A percentile compares a stretch with the other conserved stretches of the same genome.
phyloP scores from a whole-genome alignment of 2,888 invertebrate genomes.

The Tyria jacobaeae region DNA sequence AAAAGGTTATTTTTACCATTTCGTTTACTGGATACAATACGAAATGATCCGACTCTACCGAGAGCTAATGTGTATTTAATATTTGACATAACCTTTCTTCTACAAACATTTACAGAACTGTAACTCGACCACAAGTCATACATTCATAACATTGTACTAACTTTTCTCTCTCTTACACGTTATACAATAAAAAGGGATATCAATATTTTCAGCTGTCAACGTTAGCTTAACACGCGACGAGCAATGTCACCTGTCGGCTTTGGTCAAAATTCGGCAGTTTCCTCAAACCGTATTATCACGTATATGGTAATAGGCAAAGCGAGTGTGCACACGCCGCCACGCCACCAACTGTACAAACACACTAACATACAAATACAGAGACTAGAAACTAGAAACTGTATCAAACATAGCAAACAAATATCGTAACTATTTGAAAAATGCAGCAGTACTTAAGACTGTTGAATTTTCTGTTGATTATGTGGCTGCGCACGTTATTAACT shows the following conservation, averaged over 20 bases:
- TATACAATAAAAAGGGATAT: conserved; percentile 26
- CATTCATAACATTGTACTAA: conserved; percentile 34
- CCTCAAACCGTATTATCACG: conserved; percentile 74
- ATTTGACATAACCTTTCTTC: conserved; percentile 65
- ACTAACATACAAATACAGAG: conserved; percentile 23
- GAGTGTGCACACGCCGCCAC: conserved; percentile 67
- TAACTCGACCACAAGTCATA: conserved; percentile 46
- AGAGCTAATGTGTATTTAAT: conserved; percentile 42
- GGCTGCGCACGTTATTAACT: no score
- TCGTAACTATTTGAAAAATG: conserved; percentile 15
- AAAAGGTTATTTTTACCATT: no score
- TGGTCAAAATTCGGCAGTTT: conserved; percentile 75
- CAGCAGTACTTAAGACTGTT: no score
- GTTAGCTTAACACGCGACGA: conserved; percentile 53
- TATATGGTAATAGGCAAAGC: conserved; percentile 71
- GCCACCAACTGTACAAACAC: conserved; percentile 70
- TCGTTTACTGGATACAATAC: no score
- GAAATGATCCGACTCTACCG: not conserved
- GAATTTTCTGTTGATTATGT: no score
- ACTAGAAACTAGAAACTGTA: conserved; percentile 62
- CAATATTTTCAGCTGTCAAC: conserved; percentile 30
- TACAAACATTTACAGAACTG: conserved; percentile 60
- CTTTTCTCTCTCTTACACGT: conserved; percentile 24
- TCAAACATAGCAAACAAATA: conserved; percentile 43
- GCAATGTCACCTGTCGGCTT: conserved; percentile 70